Evolutionary conservation across 2,113 vertebrate genomes (phyloP), one percentile per base, ranked within the genome.

Genomic region (Centropus unirufus): DNA sequence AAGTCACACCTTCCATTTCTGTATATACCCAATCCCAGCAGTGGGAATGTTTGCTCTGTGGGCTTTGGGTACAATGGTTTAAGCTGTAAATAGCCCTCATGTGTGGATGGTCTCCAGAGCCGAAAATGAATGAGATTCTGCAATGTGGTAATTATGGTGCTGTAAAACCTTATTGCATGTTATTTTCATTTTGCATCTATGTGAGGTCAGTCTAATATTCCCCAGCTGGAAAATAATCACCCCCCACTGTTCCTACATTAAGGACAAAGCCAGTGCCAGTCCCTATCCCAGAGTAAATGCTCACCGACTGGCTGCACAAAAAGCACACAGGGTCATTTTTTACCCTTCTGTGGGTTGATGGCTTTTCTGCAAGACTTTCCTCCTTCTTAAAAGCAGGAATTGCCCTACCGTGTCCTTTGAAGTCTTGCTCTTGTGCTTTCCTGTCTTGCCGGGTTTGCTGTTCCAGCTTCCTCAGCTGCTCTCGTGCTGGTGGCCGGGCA

Each of bases 221-320:
- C 32, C 26, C 10, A 9, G 13, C 22, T 57, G n/a, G 47, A 34
- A 83, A 30, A 57, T 4, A 76, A 69, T 52, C 55, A 22, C 54
- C 7, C 82, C 26, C 21, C 66, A 49, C 15, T 1, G 0, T 70
- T 40, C 29, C 15, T 5, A 9, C 29, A 3, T 9, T 44, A 75
- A 42, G 30, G 46, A 13, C 55, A 69, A 69, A 81, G 44, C 9
- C 32, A 72, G 27, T 15, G 11, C 32, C 44, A 72, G 42, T 39
- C 51, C 12, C 22, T 63, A 10, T 11, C 14, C 24, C n/a, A 34
- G 0, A 3, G 15, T 32, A 36, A 86, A 51, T 5, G 4, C 14
- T 17, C 14, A 18, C 0, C 0, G 39, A 14, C 2, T 40, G 64
- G 46, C 55, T 20, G 34, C 24, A 24, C 9, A 6, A 30, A 59